Percentiles rank a stretch among this genome's conserved stretches.
Evolutionary conservation across 2,113 vertebrate genomes (phyloP).

Genomic region (Cryptotis parvus): DNA sequence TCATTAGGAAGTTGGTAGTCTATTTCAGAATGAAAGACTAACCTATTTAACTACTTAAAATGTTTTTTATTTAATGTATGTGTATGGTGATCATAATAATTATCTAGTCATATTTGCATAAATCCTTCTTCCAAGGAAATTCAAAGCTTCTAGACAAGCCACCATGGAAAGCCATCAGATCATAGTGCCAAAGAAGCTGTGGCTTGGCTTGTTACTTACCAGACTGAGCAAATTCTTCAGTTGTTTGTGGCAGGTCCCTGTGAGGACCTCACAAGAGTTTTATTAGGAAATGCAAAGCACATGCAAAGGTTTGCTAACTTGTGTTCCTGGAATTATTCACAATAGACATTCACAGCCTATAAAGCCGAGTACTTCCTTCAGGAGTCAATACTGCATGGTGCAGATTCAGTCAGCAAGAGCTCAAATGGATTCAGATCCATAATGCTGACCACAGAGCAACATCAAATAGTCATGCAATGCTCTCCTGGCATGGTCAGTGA

Average conservation of each 20-base stretch:
- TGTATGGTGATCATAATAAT: constrained; percentile 65
- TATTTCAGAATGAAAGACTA: constrained; percentile 51
- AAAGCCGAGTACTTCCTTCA: constrained; percentile 35
- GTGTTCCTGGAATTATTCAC: constrained; percentile 11
- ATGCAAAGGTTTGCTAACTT: constrained; percentile 5
- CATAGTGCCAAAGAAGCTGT: constrained; percentile 39
- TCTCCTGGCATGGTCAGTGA: neutral
- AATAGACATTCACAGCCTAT: constrained; percentile 35
- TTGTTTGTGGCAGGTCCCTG: constrained; percentile 26
- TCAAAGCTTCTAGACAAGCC: constrained; percentile 72
- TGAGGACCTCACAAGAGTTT: constrained; percentile 56
- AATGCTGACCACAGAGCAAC: constrained; percentile 52
- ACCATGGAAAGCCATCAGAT: constrained; percentile 70
- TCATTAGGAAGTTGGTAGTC: neutral
- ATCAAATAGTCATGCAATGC: constrained; percentile 57
- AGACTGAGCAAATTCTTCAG: constrained; percentile 48
- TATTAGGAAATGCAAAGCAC: constrained; percentile 58
- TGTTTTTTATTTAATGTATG: constrained; percentile 68
- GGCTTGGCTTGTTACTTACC: constrained; percentile 63
- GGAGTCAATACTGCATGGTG: neutral
- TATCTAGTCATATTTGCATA: constrained; percentile 53
- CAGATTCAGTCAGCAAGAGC: constrained; percentile 47
- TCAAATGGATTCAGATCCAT: constrained; percentile 48
- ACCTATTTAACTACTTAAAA: constrained; percentile 45
- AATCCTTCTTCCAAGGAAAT: constrained; percentile 60